Evolutionary conservation across 1,140 invertebrate genomes (phyloP).

Genomic region (Leptopilina clavipes): DNA sequence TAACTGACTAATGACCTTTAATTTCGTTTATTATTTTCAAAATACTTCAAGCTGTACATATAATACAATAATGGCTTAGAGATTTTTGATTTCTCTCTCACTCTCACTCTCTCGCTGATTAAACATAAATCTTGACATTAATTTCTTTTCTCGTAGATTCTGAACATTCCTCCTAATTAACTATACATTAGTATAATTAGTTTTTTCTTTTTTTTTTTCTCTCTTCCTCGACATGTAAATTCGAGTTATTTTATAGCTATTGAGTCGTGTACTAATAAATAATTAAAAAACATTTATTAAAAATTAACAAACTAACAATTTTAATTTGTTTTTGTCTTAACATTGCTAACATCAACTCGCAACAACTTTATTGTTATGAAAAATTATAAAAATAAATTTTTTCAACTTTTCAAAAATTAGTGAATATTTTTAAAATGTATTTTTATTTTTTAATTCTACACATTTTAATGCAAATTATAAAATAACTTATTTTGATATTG

Average conservation of each 20-base stretch:
- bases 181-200: slow-evolving; percentile 23
- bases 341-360: slow-evolving; percentile 37
- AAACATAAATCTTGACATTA: slow-evolving; percentile 49
- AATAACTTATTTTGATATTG: no score
- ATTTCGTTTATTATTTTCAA: slow-evolving; percentile 68
- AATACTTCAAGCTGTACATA: slow-evolving; percentile 64
- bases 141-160: slow-evolving; percentile 54
- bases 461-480: no score
- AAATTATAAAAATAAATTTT: slow-evolving; percentile 21
- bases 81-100: slow-evolving; percentile 64
- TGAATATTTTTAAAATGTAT: not conserved
- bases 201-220: not conserved
- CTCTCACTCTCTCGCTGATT: slow-evolving; percentile 65
- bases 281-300: slow-evolving; percentile 1
- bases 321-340: slow-evolving; percentile 20
- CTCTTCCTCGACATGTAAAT: slow-evolving; percentile 23
- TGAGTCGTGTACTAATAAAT: slow-evolving; percentile 1
- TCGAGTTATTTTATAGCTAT: not conserved
- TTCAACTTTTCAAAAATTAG: not conserved
- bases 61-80: slow-evolving; percentile 61
- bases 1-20: slow-evolving; percentile 70
- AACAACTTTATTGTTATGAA: slow-evolving; percentile 8
- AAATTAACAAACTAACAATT: slow-evolving; percentile 30
- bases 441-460: no score
- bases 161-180: slow-evolving; percentile 38